Evolutionary conservation across 2,113 vertebrate genomes (phyloP).

Genomic region (Trichechus manatus): DNA sequence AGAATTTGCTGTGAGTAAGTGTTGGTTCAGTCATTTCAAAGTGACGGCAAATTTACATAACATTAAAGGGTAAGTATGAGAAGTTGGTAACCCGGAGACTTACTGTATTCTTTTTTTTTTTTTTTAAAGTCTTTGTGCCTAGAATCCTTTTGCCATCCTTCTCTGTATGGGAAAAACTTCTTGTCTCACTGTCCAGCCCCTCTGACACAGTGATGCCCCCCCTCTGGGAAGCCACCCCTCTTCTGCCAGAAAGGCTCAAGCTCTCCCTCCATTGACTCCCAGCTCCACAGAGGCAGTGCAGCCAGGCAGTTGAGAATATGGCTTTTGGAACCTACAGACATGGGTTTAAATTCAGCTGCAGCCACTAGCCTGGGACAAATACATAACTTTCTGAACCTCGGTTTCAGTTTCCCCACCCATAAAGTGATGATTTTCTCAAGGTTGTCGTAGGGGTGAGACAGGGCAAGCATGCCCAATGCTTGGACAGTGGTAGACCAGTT

Average conservation of each 20-base stretch:
- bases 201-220: not conserved
- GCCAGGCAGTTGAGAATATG: not conserved
- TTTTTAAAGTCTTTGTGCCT: not conserved
- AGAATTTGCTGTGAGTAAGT: too few species aligned
- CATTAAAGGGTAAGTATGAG: too few species aligned
- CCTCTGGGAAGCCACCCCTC: not conserved
- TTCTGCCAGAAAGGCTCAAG: not conserved
- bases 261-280: not conserved
- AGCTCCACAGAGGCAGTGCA: accelerated
- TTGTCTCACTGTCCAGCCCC: not conserved
- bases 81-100: too few species aligned
- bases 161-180: not conserved
- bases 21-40: too few species aligned
- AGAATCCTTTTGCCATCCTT: not conserved
- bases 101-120: not conserved
- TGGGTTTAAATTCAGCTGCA: not conserved
- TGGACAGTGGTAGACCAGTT: too few species aligned
- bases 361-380: not conserved
- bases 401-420: not conserved
- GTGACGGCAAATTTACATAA: too few species aligned
- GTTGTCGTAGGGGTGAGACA: not conserved
- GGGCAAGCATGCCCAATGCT: not conserved
- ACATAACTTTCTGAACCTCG: not conserved
- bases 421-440: not conserved
- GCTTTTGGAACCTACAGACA: not conserved